These are phyloP conservation scores for Colaptes auratus DNA, from an alignment of 2,113 vertebrate species.

Conservation along the genomic window DNA sequence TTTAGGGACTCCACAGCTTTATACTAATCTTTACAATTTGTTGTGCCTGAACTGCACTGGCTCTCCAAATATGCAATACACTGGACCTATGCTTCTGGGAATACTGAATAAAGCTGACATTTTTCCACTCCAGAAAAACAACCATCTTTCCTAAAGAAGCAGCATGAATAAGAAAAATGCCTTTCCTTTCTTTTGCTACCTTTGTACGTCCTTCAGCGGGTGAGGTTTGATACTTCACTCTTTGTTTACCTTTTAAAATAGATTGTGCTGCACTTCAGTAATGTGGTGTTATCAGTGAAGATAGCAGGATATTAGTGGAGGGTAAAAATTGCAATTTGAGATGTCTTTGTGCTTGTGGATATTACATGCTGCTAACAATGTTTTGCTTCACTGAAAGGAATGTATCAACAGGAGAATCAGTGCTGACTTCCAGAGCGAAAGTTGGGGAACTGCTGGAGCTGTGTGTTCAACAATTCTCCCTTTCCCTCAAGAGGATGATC, in stretches of 20 bases:
- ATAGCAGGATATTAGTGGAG: not conserved
- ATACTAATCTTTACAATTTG: conserved; percentile 15
- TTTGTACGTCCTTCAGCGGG: not conserved
- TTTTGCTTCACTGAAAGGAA: not conserved
- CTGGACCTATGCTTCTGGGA: conserved; percentile 2
- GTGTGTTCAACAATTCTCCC: not conserved
- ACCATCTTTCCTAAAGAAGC: not conserved
- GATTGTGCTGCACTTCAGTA: not conserved
- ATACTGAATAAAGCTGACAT: conserved; percentile 32
- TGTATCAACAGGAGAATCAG: not conserved
- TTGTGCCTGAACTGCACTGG: conserved; percentile 42
- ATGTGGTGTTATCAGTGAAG: not conserved
- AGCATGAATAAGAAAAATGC: not conserved
- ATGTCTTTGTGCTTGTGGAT: not conserved
- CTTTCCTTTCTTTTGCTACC: not conserved
- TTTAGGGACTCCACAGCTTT: not conserved
- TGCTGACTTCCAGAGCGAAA: not conserved
- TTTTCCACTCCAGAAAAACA: conserved; percentile 29
- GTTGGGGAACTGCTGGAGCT: not conserved
- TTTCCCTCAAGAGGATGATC: not conserved
- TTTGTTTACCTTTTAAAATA: not conserved
- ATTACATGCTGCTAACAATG: not conserved
- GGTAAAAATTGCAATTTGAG: not conserved
- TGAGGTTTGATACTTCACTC: not conserved
- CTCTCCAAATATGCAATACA: conserved; percentile 21